Conservation (phyloP, 2,113 vertebrate genomes). For the Gymnarchus niloticus region DNA sequence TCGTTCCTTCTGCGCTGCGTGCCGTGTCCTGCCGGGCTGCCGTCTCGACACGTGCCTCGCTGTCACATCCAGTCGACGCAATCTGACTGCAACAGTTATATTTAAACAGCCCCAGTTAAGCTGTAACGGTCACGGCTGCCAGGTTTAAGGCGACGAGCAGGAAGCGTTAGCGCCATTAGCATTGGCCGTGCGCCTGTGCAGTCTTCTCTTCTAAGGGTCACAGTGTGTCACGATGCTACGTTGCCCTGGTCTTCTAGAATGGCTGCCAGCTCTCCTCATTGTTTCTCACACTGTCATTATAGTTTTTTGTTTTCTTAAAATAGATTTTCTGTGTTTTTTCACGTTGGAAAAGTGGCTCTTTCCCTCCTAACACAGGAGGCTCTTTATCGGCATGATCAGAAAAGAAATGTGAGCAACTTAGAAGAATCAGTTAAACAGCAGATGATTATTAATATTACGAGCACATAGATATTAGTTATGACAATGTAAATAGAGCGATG, state of each 20-base stretch:
- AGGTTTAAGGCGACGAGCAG: too few relatives aligned
- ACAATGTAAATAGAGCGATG: not conserved
- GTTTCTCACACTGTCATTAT: not conserved
- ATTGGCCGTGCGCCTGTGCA: not conserved
- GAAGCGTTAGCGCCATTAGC: not conserved
- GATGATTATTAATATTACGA: not conserved
- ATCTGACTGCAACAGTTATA: not conserved
- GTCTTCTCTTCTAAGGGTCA: not conserved
- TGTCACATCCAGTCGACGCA: not conserved
- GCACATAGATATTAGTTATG: not conserved
- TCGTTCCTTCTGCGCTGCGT: not conserved
- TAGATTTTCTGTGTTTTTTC: conserved; percentile 3
- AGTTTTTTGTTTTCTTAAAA: conserved; percentile 2
- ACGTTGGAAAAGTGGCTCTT: not conserved
- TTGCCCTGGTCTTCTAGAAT: not conserved
- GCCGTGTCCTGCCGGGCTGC: not conserved
- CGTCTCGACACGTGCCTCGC: not conserved
- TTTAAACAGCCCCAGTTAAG: not conserved
- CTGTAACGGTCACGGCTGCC: not conserved
- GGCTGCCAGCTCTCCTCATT: not conserved
- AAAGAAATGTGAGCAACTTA: not conserved
- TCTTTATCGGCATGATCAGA: not conserved
- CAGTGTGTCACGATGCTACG: not conserved
- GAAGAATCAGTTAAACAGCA: not conserved
- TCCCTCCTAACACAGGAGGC: not conserved